Percentiles rank a stretch among this genome's conserved stretches.
Evolutionary conservation across 2,797 vertebrate genomes (phyloP).

Genomic region (Meda fulgida): DNA sequence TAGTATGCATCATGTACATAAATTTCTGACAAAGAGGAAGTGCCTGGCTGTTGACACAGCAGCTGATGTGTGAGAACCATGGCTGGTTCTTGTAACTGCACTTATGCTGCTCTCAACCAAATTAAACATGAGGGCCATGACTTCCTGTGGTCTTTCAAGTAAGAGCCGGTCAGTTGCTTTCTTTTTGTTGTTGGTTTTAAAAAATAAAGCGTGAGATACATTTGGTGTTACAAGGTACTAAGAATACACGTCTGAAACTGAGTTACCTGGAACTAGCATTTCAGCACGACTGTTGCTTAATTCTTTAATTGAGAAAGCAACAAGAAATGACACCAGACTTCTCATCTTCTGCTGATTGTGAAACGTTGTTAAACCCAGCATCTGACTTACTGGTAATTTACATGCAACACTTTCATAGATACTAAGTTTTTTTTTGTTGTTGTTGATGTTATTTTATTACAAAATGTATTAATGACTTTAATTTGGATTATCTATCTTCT

Average conservation of each 20-base stretch:
- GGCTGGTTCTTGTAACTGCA: conserved; percentile 8
- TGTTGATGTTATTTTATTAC: neutral
- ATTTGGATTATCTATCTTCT: neutral
- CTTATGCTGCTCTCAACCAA: neutral
- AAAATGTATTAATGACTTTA: neutral
- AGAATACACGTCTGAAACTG: neutral
- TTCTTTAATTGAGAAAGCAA: conserved; percentile 3
- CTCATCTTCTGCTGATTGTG: neutral
- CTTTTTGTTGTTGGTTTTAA: neutral
- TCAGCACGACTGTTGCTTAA: neutral
- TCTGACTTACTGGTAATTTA: neutral
- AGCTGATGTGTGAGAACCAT: conserved; percentile 11
- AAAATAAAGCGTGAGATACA: neutral
- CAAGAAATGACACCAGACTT: neutral
- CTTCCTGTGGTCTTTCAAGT: conserved; percentile 1
- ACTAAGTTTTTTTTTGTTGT: neutral
- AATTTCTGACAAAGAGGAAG: conserved; percentile 57
- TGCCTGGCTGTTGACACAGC: conserved; percentile 35
- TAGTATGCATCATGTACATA: conserved; percentile 26
- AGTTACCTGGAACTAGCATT: neutral
- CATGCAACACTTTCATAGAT: neutral
- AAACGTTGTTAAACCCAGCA: neutral
- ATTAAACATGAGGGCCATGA: neutral
- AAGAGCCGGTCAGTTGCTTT: neutral
- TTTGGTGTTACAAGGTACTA: neutral